phyloP scores from a whole-genome alignment of 1,140 invertebrate species.

The Drosophila nasuta region DNA sequence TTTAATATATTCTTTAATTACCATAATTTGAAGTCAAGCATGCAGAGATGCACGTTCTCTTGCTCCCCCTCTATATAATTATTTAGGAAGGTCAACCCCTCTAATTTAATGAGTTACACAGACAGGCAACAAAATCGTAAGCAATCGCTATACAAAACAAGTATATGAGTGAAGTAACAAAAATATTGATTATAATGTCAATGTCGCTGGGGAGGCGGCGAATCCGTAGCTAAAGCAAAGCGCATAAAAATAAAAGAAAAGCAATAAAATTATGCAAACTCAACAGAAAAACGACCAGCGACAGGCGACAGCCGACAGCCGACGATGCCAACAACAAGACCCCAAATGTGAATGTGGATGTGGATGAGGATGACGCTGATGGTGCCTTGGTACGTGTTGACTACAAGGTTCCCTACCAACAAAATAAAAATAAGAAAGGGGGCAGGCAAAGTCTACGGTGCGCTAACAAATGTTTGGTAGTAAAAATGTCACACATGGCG shows the following conservation, averaged over 20 bases:
- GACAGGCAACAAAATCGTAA: constrained; percentile 36
- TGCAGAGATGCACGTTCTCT: constrained; percentile 14
- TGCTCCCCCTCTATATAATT: not conserved
- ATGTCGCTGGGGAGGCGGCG: constrained; percentile 55
- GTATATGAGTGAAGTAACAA: constrained; percentile 58
- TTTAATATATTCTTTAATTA: constrained; percentile 6
- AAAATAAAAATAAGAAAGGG: not conserved
- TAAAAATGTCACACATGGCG: constrained; percentile 82
- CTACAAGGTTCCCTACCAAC: constrained; percentile 12
- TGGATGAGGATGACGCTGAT: constrained; percentile 7
- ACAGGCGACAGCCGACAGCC: constrained; percentile 48
- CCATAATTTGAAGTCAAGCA: constrained; percentile 1
- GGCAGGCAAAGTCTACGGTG: constrained; percentile 45
- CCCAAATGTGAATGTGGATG: not conserved
- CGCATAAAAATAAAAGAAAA: constrained; percentile 83
- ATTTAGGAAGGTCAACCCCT: constrained; percentile 46
- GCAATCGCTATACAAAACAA: constrained; percentile 25
- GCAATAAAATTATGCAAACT: constrained; percentile 83
- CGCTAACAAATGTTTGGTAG: constrained; percentile 80
- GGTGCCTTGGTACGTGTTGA: constrained; percentile 76
- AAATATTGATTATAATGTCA: constrained; percentile 83
- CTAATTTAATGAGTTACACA: constrained; percentile 31
- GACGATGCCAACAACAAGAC: constrained; percentile 46
- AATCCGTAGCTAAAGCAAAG: constrained; percentile 42
- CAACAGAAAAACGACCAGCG: constrained; percentile 76